A percentile compares a stretch with the other conserved stretches of the same genome.
phyloP scores from a whole-genome alignment of 2,888 invertebrate genomes.

The Drosophila mayaguana region DNA sequence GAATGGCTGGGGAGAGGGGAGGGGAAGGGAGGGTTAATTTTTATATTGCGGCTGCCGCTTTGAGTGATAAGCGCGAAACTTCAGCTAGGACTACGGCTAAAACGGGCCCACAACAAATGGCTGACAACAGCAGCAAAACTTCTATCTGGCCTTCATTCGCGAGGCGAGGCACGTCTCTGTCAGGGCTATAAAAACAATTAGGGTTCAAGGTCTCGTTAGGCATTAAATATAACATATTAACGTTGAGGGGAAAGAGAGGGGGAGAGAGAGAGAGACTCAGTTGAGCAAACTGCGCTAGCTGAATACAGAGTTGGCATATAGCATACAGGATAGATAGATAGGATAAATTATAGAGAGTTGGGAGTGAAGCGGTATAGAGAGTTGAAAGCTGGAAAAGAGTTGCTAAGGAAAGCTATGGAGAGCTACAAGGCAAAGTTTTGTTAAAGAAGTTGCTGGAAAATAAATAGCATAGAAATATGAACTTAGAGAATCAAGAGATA shows the following conservation, averaged over 20 bases:
- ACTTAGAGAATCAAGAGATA: too few species aligned
- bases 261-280: background rate
- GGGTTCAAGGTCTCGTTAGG: constrained; percentile 40
- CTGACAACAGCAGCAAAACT: constrained; percentile 6
- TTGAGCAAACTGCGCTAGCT: background rate
- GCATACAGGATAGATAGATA: background rate
- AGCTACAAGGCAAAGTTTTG: too few species aligned
- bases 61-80: constrained; percentile 57
- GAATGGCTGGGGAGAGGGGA: background rate
- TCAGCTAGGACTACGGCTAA: constrained; percentile 14
- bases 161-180: constrained; percentile 39
- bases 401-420: too few species aligned
- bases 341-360: too few species aligned
- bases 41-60: constrained; percentile 49
- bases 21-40: constrained; percentile 45
- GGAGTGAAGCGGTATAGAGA: too few species aligned
- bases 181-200: constrained; percentile 55
- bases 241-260: too few species aligned
- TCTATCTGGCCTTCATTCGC: background rate
- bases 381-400: too few species aligned
- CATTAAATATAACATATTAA: constrained; percentile 34
- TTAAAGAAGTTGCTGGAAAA: too few species aligned
- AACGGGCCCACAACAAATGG: constrained; percentile 31
- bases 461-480: too few species aligned
- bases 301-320: background rate